Percentiles rank a stretch among this genome's conserved stretches.
Conservation (phyloP, 1,140 invertebrate genomes). For the Goniozus legneri region DNA sequence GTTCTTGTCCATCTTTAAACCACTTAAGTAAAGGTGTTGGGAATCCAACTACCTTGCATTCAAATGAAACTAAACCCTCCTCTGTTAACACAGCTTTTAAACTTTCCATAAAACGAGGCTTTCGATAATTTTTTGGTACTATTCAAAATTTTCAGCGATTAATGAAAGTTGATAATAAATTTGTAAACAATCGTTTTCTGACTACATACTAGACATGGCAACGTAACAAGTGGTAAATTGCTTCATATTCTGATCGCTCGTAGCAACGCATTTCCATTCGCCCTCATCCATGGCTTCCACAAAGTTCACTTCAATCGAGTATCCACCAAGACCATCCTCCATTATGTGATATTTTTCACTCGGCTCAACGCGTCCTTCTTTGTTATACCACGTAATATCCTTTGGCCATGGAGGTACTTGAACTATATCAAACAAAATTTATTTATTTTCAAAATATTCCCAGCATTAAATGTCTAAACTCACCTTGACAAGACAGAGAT, state of each 20-base stretch:
- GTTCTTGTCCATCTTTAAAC: conserved; percentile 88
- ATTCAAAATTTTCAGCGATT: conserved; percentile 29
- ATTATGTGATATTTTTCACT: conserved; percentile 66
- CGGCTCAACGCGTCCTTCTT: conserved; percentile 68
- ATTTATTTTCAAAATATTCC: conserved; percentile 9
- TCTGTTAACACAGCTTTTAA: conserved; percentile 83
- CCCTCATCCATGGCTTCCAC: conserved; percentile 78
- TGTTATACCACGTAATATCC: conserved; percentile 79
- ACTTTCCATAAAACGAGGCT: conserved; percentile 84
- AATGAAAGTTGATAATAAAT: conserved; percentile 1
- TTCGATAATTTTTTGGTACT: conserved; percentile 87
- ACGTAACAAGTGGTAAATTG: conserved; percentile 70
- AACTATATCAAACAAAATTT: conserved; percentile 49
- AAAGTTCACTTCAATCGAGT: conserved; percentile 68
- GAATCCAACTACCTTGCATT: conserved; percentile 89
- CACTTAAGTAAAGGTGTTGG: conserved; percentile 80
- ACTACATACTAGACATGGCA: conserved; percentile 66
- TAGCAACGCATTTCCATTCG: conserved; percentile 84
- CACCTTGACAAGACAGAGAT: conserved; percentile 70
- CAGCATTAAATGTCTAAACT: background rate
- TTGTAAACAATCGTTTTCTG: too few relatives aligned
- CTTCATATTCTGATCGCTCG: conserved; percentile 66
- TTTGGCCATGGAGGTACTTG: conserved; percentile 79
- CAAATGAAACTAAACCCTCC: conserved; percentile 87
- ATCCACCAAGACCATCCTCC: conserved; percentile 77